Evolutionary conservation across 2,888 invertebrate species (phyloP).

Genomic region (Liodrosophila aerea): DNA sequence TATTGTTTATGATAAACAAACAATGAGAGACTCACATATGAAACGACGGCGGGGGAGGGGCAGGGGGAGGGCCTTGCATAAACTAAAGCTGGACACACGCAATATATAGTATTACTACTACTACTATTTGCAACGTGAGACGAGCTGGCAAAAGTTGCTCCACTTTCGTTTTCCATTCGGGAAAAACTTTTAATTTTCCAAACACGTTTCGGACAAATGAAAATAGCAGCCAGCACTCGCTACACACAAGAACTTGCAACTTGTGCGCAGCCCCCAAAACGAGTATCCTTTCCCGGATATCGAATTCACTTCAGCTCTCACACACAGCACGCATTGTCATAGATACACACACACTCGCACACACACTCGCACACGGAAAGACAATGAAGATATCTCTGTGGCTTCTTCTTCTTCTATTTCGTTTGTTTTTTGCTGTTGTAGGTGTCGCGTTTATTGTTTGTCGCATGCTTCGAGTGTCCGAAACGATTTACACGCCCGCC

Average conservation of each 20-base stretch:
- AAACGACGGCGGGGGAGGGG: background rate
- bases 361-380: too few relatives aligned
- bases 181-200: conserved; percentile 71
- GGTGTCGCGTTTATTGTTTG: conserved; percentile 37
- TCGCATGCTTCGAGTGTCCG: conserved; percentile 59
- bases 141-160: conserved; percentile 49
- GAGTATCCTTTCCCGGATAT: conserved; percentile 44
- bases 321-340: conserved; percentile 45
- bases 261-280: conserved; percentile 18
- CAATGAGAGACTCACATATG: conserved; percentile 38
- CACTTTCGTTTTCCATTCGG: conserved; percentile 58
- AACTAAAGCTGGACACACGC: conserved; percentile 21
- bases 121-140: conserved; percentile 50
- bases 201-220: conserved; percentile 73
- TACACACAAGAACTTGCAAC: conserved; percentile 29
- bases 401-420: background rate
- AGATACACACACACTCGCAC: background rate
- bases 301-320: conserved; percentile 47
- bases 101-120: conserved; percentile 32
- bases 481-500: conserved; percentile 64
- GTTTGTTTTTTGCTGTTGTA: conserved; percentile 15
- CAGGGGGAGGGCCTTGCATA: conserved; percentile 3
- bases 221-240: conserved; percentile 47
- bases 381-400: conserved; percentile 29
- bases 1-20: conserved; percentile 73